phyloP scores from a whole-genome alignment of 2,797 vertebrate species.

The Prunella strophiata region DNA sequence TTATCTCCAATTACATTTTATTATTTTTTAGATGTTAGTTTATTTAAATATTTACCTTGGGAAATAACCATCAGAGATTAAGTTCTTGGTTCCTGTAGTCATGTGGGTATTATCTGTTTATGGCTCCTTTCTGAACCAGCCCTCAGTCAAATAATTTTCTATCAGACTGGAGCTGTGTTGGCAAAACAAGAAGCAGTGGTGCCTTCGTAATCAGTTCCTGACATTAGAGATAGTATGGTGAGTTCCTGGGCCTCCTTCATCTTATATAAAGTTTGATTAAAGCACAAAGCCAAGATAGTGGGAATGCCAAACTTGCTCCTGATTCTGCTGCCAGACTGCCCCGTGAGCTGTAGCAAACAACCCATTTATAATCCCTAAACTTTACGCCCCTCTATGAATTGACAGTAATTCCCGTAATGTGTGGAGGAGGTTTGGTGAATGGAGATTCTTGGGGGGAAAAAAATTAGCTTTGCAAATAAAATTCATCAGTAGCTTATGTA shows the following conservation, averaged over 20 bases:
- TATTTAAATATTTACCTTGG: constrained; percentile 63
- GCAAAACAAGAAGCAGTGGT: constrained; percentile 32
- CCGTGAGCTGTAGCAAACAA: neutral
- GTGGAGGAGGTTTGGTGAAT: neutral
- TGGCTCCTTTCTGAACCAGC: constrained; percentile 35
- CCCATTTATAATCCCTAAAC: neutral
- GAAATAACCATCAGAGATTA: constrained; percentile 65
- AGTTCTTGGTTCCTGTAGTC: constrained; percentile 61
- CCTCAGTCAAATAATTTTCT: constrained; percentile 27
- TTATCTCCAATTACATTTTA: constrained; percentile 60
- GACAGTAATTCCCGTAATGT: neutral
- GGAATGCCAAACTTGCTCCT: neutral
- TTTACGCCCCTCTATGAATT: neutral
- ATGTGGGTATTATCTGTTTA: constrained; percentile 56
- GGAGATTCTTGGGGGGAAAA: neutral
- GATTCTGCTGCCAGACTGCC: constrained; percentile 3
- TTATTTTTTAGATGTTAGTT: constrained; percentile 57
- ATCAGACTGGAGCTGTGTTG: constrained; percentile 1
- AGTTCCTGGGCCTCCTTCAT: constrained; percentile 50
- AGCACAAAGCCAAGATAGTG: neutral
- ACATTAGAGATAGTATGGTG: neutral
- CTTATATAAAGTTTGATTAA: constrained; percentile 51
- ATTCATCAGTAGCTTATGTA: neutral
- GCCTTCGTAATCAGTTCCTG: constrained; percentile 50
- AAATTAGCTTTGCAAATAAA: neutral